phyloP scores from a whole-genome alignment of 30 jellyfish, hydroid and myxozoan genomes.

The Aurelia aurita complex sp. Pacific region DNA sequence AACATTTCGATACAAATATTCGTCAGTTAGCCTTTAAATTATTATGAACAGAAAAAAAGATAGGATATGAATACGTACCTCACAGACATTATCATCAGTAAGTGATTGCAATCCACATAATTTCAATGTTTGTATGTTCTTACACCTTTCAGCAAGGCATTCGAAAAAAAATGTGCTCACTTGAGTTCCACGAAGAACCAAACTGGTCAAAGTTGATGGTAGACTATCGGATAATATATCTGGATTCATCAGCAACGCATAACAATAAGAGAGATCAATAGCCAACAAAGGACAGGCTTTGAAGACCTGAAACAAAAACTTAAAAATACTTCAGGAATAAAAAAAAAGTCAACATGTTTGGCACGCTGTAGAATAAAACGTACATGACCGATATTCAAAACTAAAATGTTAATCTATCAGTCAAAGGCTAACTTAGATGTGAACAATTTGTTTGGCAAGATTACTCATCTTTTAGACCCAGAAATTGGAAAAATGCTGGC shows the following conservation, averaged over 20 bases:
- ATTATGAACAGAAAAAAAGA: no score
- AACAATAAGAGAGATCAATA: conserved; percentile 57
- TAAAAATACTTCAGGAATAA: no score
- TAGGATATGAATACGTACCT: conserved; percentile 18
- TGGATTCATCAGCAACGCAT: conserved; percentile 37
- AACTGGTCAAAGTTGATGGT: conserved; percentile 33
- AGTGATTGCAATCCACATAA: conserved; percentile 60
- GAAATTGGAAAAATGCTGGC: background rate
- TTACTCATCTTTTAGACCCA: no score
- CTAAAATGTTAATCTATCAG: background rate
- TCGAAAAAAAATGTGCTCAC: conserved; percentile 15
- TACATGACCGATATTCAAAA: background rate
- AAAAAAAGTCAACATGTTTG: no score
- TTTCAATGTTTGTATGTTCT: conserved; percentile 25
- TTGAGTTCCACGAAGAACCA: conserved; percentile 73
- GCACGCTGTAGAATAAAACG: no score
- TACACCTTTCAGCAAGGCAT: conserved; percentile 27
- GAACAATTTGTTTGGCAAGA: no score
- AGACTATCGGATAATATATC: conserved; percentile 40
- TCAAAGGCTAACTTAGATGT: no score
- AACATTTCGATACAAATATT: no score
- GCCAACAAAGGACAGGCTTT: conserved; percentile 47
- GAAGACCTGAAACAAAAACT: conserved; percentile 28
- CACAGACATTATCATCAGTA: conserved; percentile 40
- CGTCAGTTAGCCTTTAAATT: no score